Evolutionary conservation across 1,140 invertebrate species (phyloP), one percentile per base, ranked within the genome.

Genomic region (Diprion similis): DNA sequence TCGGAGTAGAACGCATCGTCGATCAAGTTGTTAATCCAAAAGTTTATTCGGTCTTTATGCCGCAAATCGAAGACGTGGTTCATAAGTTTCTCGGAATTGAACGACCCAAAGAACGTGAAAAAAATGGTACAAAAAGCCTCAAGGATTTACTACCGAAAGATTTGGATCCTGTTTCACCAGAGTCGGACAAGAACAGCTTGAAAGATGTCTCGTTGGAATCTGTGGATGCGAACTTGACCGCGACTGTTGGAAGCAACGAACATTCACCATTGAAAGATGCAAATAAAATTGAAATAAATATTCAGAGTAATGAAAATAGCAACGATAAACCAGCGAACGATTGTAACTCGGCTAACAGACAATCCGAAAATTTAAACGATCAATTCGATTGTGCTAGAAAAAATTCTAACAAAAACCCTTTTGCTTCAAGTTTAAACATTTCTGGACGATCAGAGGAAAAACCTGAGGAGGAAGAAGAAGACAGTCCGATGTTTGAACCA

Each of bases 11-110:
- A 84, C 91, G 96, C 78, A 97, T 99, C 75, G 96, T 98, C 0
- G 96, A 98, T 85, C 97, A 98, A 90, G 95, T 98, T 0, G 96
- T 98, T 0, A 97, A 97, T 87, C 96, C 96, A 6, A 98, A 98
- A 89, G 94, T 98, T 8, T 92, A 93, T 76, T 91, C 92, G 10
- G 91, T 96, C 3, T 97, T 98, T 83, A 92, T 96, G 81, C 95
- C 96, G 9, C 93, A 96, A 89, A 95, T 98, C 68, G 96, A 97
- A 86, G 94, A 97, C 81, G 92, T 96, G 11, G 94, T 97, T 0
- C 97, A 96, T 83, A 93, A 94, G 81, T 95, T 93, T 84, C 86
- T 98, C n/a, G 95, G 95, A 24, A 91, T 97, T 68, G 91, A 94
- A 75, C 91, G 89, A 76, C 92, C 91, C 15, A 85, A 85, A 47